Base-by-base conservation (phyloP, 2,113 vertebrate genomes). In the Callipepla squamata region DNA sequence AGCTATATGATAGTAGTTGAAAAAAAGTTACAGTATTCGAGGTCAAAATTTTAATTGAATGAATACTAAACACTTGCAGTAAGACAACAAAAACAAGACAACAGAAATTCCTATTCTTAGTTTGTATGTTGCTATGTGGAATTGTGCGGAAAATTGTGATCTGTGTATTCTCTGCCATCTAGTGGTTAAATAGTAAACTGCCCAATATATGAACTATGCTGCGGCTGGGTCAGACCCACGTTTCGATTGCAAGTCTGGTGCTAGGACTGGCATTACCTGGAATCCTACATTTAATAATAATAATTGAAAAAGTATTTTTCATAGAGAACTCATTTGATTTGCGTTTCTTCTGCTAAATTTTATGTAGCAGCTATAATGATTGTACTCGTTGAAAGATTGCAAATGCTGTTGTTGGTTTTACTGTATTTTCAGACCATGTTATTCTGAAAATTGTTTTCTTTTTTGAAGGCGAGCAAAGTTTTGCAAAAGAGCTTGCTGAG, bases 401-500 rank as follows among this genome's bases (percentile, higher is more conserved):
- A 84, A 40, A 38, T 77, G 9, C 38, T 74, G 13, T 19, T 84
- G 47, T 48, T 90, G 23, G 4, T 45, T 90, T 80, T 44, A 22
- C 16, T 80, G 30, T 53, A 30, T 77, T 90, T 92, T 51, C 66
- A 38, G 69, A 22, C 61, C 74, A 50, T 53, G 80, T 44, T 59
- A 57, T 59, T 84, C 68, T 93, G 30, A 92, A 28, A 61, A 18
- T 28, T 85, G 55, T 45, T 89, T 80, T 66, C 53, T 86, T 86
- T 93, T 85, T 75, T 92, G 30, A 96, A 99, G 99, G 98, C 98
- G 0, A 94, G 93, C 89, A 95, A 97, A 51, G 97, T 98, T 96
- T 96, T 98, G 76, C 98, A 99, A 8, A 98, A 98, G 89, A 98
- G 95, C 74, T 93, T 98, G 85, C 97, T 97, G 93, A 96, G 97